Percentiles rank a stretch among this genome's conserved stretches.
Evolutionary conservation across 2,113 vertebrate species (phyloP).

Genomic region (Thamnophis sirtalis): DNA sequence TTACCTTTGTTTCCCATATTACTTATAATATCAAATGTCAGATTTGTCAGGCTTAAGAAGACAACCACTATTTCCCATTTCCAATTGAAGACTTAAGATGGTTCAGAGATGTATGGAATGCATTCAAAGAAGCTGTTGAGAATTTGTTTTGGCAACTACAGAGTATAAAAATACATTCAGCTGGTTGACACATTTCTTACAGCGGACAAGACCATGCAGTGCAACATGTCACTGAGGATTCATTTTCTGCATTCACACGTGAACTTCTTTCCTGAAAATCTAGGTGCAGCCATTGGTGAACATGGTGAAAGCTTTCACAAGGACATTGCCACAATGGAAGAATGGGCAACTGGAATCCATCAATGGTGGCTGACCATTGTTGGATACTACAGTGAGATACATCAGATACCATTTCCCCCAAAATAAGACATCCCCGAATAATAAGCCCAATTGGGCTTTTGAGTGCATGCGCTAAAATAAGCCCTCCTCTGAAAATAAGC

Average conservation of each 20-base stretch:
- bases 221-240: not conserved
- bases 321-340: not conserved
- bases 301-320: too few species aligned
- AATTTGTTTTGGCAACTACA: not conserved
- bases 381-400: not conserved
- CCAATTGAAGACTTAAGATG: not conserved
- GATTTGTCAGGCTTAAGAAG: not conserved
- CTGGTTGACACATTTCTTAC: not conserved
- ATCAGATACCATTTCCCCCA: too few species aligned
- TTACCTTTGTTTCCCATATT: not conserved
- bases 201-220: not conserved
- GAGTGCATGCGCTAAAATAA: too few species aligned
- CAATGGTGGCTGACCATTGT: not conserved
- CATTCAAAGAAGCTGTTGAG: not conserved
- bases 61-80: not conserved
- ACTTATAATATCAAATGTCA: not conserved
- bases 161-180: not conserved
- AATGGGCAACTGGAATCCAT: not conserved
- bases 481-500: too few species aligned
- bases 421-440: too few species aligned
- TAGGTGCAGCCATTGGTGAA: not conserved
- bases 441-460: too few species aligned
- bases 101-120: not conserved
- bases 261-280: not conserved
- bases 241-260: not conserved